Evolutionary conservation across 2,888 invertebrate genomes (phyloP), one percentile per base, ranked within the genome.

Genomic region (Amphipoea lucens): DNA sequence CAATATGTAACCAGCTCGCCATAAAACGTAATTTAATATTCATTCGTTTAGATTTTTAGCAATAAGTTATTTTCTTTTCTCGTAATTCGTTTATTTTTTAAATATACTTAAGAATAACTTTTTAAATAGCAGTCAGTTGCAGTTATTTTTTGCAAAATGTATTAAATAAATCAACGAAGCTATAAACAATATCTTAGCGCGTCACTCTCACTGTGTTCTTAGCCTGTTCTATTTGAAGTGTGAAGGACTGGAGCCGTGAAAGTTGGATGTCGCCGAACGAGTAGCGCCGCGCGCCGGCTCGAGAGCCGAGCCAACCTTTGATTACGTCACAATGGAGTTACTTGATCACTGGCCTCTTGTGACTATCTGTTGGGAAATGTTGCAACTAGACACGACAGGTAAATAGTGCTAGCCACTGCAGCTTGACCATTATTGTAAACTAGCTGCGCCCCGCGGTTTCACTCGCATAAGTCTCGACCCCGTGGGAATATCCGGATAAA

Each of bases 261-360:
- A 88, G 74, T 80, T 79, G 73, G 70, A 54, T 85, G 82, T 79
- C 79, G 54, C 60, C 62, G 63, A 79, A 78, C 66, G 76, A 79
- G 78, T 69, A 71, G 54, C 73, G 69, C 68, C 29, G 29, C 29
- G 1, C 29, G 29, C 29, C n/a, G 73, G 54, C 62, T 62, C 66
- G 71, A 72, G 70, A 67, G 20, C 14, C 72, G 68, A 71, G 73
- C 68, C 75, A 79, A 54, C 74, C 84, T 81, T 83, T 89, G 89
- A 90, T 89, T 84, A 82, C 79, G 80, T 83, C 78, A 82, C 84
- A 75, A 83, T 74, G 82, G 74, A 84, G 86, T 86, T 86, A 79
- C 68, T 71, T 83, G 84, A 90, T 89, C 82, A 89, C 79, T 78
- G 69, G 79, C 48, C 81, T 54, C 75, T 74, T 75, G 84, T 51